Conservation (phyloP, 2,888 invertebrate genomes). For the Drosophila subquinaria region DNA sequence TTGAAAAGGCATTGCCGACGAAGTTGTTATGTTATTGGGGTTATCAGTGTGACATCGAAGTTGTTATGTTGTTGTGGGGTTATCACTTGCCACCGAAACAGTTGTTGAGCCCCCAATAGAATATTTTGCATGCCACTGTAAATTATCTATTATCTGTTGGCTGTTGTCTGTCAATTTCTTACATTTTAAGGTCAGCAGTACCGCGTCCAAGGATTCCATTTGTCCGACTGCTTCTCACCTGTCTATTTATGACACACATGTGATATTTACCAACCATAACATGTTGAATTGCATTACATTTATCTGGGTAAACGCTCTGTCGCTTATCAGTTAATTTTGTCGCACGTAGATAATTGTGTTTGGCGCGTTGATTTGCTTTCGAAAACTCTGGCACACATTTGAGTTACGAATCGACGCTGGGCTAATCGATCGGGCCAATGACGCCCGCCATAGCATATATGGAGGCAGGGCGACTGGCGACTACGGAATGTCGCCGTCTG, state of each 20-base stretch:
- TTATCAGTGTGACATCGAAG: slow-evolving; percentile 16
- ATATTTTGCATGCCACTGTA: slow-evolving; percentile 35
- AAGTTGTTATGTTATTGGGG: slow-evolving; percentile 10
- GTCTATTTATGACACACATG: slow-evolving; percentile 38
- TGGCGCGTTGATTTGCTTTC: slow-evolving; percentile 46
- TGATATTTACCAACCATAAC: slow-evolving; percentile 39
- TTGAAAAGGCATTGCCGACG: slow-evolving; percentile 42
- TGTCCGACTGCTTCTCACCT: slow-evolving; percentile 22
- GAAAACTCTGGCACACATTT: background rate
- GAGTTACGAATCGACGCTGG: background rate
- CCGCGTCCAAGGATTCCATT: slow-evolving; percentile 34
- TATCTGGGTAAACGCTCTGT: slow-evolving; percentile 39
- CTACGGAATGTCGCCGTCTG: slow-evolving; percentile 34
- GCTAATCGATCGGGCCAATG: slow-evolving; percentile 46
- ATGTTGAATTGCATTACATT: slow-evolving; percentile 22
- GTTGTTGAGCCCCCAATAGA: slow-evolving; percentile 5
- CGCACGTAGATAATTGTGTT: slow-evolving; percentile 58
- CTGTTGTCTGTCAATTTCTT: slow-evolving; percentile 57
- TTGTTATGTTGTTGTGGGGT: slow-evolving; percentile 9
- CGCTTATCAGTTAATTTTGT: slow-evolving; percentile 51
- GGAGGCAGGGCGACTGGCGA: slow-evolving; percentile 6
- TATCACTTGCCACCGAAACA: slow-evolving; percentile 8
- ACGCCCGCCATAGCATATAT: slow-evolving; percentile 20
- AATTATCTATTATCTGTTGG: slow-evolving; percentile 50
- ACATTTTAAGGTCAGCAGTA: slow-evolving; percentile 34